Conservation (phyloP, 2,113 vertebrate species). For the Anarrhichthys ocellatus region DNA sequence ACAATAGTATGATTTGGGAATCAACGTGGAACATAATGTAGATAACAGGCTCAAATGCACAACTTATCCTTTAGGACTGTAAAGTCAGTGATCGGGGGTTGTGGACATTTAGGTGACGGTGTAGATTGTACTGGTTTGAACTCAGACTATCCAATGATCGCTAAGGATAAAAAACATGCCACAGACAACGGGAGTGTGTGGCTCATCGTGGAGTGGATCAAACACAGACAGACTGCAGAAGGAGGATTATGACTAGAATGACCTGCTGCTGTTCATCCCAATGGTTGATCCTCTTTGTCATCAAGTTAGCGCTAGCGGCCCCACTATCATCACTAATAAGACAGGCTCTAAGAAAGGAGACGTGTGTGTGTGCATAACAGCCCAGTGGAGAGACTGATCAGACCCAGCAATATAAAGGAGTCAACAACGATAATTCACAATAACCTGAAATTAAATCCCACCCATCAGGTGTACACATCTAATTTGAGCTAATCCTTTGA, state of each 20-base stretch:
- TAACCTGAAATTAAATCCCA: slow-evolving; percentile 32
- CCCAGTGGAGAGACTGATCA: neutral
- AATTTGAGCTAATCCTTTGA: slow-evolving; percentile 65
- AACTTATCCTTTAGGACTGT: too few relatives aligned
- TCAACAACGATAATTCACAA: slow-evolving; percentile 1
- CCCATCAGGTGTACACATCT: slow-evolving; percentile 47
- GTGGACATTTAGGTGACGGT: slow-evolving; percentile 12
- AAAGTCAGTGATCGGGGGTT: neutral
- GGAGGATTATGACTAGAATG: slow-evolving; percentile 51
- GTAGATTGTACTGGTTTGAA: slow-evolving; percentile 6
- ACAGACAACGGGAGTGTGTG: neutral
- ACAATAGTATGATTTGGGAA: too few relatives aligned
- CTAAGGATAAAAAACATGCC: neutral
- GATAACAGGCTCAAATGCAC: too few relatives aligned
- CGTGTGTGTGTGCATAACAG: neutral
- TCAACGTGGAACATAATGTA: too few relatives aligned
- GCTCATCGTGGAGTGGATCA: slow-evolving; percentile 12
- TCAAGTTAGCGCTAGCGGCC: slow-evolving; percentile 15
- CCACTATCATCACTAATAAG: slow-evolving; percentile 12
- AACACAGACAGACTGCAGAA: slow-evolving; percentile 47
- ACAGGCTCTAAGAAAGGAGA: slow-evolving; percentile 28
- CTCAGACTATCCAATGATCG: slow-evolving; percentile 8
- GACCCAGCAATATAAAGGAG: neutral
- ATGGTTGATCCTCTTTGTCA: slow-evolving; percentile 27
- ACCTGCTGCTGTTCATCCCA: slow-evolving; percentile 27